Conservation (phyloP, 2,888 invertebrate species). For the Drosophila greeni region DNA sequence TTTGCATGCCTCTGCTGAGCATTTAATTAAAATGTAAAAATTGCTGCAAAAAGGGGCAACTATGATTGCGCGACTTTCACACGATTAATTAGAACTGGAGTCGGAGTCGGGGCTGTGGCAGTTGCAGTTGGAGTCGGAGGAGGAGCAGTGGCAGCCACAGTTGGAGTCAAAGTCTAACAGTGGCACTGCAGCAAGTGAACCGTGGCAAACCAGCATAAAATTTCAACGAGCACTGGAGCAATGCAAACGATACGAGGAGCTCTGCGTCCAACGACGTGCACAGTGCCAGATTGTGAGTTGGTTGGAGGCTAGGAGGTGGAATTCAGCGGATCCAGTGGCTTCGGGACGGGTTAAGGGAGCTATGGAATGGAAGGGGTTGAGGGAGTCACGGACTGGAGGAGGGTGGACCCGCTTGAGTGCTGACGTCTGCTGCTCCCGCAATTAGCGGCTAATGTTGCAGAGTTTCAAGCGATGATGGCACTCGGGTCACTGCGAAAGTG, state of each 20-base stretch:
- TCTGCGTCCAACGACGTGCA: constrained; percentile 15
- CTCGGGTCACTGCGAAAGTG: constrained; percentile 34
- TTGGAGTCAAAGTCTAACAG: neutral
- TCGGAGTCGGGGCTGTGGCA: neutral
- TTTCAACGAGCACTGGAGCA: constrained; percentile 49
- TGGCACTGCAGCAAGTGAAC: constrained; percentile 58
- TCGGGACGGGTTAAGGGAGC: too few relatives aligned
- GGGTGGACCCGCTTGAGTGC: constrained; percentile 14
- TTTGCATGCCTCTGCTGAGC: constrained; percentile 42
- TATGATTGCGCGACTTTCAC: constrained; percentile 49
- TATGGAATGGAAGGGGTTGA: neutral
- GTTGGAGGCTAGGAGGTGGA: neutral
- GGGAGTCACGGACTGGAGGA: neutral
- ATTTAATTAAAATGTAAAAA: constrained; percentile 60
- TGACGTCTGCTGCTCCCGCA: constrained; percentile 37
- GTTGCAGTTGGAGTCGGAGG: neutral
- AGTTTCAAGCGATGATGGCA: constrained; percentile 39
- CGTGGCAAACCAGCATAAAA: constrained; percentile 51
- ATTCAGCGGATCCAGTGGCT: neutral
- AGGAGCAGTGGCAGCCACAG: neutral
- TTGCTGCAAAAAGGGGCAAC: constrained; percentile 22
- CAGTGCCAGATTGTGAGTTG: constrained; percentile 17
- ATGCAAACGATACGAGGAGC: constrained; percentile 44
- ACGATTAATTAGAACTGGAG: constrained; percentile 66
- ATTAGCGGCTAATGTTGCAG: constrained; percentile 68